Conservation (phyloP, 2,113 vertebrate genomes). For the Takifugu bimaculatus region DNA sequence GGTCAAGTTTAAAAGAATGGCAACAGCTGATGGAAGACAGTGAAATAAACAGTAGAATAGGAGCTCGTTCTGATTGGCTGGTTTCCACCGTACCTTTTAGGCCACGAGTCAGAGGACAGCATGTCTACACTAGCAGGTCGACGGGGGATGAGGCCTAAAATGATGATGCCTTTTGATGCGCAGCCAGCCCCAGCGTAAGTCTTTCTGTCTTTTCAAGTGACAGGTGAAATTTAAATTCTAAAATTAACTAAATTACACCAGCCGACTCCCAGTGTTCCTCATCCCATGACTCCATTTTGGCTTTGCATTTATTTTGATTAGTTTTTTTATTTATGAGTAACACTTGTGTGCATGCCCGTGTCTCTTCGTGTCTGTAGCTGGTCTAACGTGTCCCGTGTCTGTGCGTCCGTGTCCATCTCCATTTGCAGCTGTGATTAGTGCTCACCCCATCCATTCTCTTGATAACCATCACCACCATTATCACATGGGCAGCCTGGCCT, state of each 20-base stretch:
- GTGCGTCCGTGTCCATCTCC: conserved; percentile 75
- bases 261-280: neutral
- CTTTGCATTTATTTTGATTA: neutral
- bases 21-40: conserved; percentile 1
- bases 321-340: neutral
- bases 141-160: conserved; percentile 97
- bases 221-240: too few species aligned
- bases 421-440: conserved; percentile 99
- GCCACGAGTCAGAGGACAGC: conserved; percentile 96
- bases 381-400: neutral
- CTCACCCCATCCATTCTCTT: conserved; percentile 99
- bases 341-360: conserved; percentile 20
- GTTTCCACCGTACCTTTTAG: conserved; percentile 78
- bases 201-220: conserved; percentile 9
- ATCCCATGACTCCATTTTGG: neutral
- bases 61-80: conserved; percentile 68
- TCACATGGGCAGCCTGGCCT: conserved; percentile 93
- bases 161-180: conserved; percentile 99
- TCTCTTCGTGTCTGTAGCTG: conserved; percentile 63
- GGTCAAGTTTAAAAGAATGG: neutral
- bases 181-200: conserved; percentile 99
- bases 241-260: neutral
- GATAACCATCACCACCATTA: conserved; percentile 99
- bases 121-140: conserved; percentile 94
- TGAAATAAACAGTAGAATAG: conserved; percentile 5